Evolutionary conservation across 1,140 invertebrate species (phyloP), one percentile per base, ranked within the genome.

Genomic region (Drosophila kurseongensis): DNA sequence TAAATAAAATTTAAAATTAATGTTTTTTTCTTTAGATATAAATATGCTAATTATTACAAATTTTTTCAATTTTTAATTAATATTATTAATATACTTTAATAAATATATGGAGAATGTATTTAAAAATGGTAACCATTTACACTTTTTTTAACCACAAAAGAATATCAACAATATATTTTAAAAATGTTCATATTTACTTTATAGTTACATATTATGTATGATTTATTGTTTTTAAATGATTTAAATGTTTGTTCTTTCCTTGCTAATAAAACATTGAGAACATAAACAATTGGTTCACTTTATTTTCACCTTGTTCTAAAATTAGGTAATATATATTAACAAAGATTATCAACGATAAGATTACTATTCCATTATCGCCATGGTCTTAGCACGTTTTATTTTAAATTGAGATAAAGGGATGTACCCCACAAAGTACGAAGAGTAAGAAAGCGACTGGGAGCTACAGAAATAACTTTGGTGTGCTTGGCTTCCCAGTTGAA

Each of bases 391-490:
- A 16, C 6, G 1, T 18, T 18, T 27, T 48, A 10, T 16, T 2
- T 35, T 4, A 14, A 4, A 38, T 38, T 38, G 8, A 10, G 4
- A n/a, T 47, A 5, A 27, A 14, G 2, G 10, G 4, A 73, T 45
- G 41, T 50, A 36, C 57, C 18, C 45, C 3, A 1, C 45, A 3
- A 4, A 14, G n/a, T 2, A 9, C 7, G n/a, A 8, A 82, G 75
- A 27, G 82, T 72, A 75, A 59, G 32, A 32, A 8, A 27, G 44
- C 32, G 54, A 61, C 50, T 52, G 60, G 72, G 58, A 55, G 57
- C 50, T 75, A 82, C 79, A 89, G 69, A 86, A 88, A 86, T 86
- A 88, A 42, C 82, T 86, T 86, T 86, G 83, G 75, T 56, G 40
- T 52, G 51, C 52, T 63, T 75, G 44, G 45, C 41, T 56, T 45